These are phyloP conservation scores for Clarias batrachus DNA, from an alignment of 2,113 vertebrate genomes.

Conservation along the genomic window DNA sequence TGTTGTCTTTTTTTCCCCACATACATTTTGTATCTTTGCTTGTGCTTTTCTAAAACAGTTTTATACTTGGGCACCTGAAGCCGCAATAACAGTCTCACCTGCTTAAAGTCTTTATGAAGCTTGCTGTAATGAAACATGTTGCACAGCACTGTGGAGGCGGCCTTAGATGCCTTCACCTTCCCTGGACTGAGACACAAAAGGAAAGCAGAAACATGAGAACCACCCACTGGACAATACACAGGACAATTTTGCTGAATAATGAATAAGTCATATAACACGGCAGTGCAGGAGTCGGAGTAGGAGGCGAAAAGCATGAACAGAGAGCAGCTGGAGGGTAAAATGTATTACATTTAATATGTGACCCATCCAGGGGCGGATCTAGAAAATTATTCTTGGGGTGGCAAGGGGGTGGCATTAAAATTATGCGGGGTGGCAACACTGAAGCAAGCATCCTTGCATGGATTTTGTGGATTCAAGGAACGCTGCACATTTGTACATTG, in stretches of 20 bases:
- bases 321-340: background rate
- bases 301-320: background rate
- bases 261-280: constrained; percentile 37
- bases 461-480: too few relatives aligned
- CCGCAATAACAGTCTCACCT: constrained; percentile 67
- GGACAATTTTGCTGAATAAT: constrained; percentile 49
- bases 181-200: constrained; percentile 71
- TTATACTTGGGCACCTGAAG: background rate
- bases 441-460: too few relatives aligned
- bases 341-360: too few relatives aligned
- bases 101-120: constrained; percentile 91
- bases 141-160: constrained; percentile 86
- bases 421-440: too few relatives aligned
- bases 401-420: too few relatives aligned
- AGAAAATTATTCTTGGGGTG: too few relatives aligned
- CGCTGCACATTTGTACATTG: too few relatives aligned
- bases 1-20: background rate
- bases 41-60: background rate
- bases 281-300: background rate
- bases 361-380: too few relatives aligned
- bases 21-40: background rate
- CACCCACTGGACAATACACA: constrained; percentile 32
- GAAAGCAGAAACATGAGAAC: constrained; percentile 46
- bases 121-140: constrained; percentile 97
- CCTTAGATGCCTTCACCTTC: constrained; percentile 84